Base-by-base conservation (phyloP, 2,797 vertebrate genomes). In the Remorina albescens region DNA sequence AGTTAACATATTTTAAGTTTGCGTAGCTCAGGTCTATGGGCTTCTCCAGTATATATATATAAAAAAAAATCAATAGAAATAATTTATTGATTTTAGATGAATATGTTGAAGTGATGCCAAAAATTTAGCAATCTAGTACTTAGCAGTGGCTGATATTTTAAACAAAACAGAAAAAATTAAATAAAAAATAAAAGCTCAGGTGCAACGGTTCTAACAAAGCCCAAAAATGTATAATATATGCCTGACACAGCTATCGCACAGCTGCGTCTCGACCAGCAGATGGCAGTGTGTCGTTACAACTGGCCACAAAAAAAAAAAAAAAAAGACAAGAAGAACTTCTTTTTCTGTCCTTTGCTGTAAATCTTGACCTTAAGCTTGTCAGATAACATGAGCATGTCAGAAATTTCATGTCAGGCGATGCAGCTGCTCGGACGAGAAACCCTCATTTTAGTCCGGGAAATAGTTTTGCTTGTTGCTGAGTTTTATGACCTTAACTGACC, bases 241-340 rank as follows among this genome's bases (percentile, higher is more conserved):
- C 15, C 16, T 47, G 18, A 54, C 61, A 8, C 13, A 19, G 16
- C 65, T 63, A 69, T 72, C 88, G 91, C 53, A 84, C 15, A 44
- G 61, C 70, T 76, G 25, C 78, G 36, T 84, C 16, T 23, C 63
- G 1, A 46, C 88, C 93, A 92, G 85, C 78, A 89, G 91, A 69
- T 59, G 92, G 87, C 91, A 83, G 63, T 13, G 42, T 68, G 21
- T 47, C 65, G 28, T 36, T 76, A 79, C 21, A 71, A 32, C 78
- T 71, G 64, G 23, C 57, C 54, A 50, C 46, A 21, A 6, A 30
- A 47, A 39, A 65, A 7, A n/a, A 8, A 25, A 63, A 21, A 32
- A 34, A 11, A 30, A 64, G n/a, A n/a, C n/a, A n/a, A n/a, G n/a
- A n/a, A n/a, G n/a, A n/a, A n/a, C n/a, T 7, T 28, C n/a, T 7